These are phyloP conservation scores for Solea senegalensis DNA, from an alignment of 2,113 vertebrate genomes.

Conservation along the genomic window DNA sequence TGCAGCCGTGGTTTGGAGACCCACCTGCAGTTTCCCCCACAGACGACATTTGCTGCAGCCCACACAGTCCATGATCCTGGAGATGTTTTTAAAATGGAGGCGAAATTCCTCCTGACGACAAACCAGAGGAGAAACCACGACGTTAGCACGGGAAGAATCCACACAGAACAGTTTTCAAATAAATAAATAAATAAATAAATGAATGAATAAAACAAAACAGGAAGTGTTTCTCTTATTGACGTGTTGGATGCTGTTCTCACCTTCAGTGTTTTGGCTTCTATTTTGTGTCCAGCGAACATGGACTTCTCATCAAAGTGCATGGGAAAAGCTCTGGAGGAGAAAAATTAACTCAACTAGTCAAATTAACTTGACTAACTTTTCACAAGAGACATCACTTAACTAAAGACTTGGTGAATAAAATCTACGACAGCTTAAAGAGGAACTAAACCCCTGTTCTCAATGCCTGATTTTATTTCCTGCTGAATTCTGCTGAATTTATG, in stretches of 20 bases:
- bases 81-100: conserved; percentile 97
- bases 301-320: conserved; percentile 99
- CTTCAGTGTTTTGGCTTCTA: conserved; percentile 92
- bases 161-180: no score
- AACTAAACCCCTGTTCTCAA: no score
- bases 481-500: no score
- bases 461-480: no score
- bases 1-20: background rate
- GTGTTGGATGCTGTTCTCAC: conserved; percentile 61
- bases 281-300: conserved; percentile 95
- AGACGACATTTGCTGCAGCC: conserved; percentile 97
- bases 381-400: no score
- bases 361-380: background rate
- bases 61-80: conserved; percentile 97
- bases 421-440: no score
- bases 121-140: background rate
- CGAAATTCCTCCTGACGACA: conserved; percentile 90
- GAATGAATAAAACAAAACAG: background rate
- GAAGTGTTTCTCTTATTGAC: background rate
- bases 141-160: background rate
- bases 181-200: background rate
- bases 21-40: conserved; percentile 96
- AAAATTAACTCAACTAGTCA: background rate
- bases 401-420: no score
- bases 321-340: conserved; percentile 86